Conservation (phyloP, 1,140 invertebrate species). For the Pomacea maculata region DNA sequence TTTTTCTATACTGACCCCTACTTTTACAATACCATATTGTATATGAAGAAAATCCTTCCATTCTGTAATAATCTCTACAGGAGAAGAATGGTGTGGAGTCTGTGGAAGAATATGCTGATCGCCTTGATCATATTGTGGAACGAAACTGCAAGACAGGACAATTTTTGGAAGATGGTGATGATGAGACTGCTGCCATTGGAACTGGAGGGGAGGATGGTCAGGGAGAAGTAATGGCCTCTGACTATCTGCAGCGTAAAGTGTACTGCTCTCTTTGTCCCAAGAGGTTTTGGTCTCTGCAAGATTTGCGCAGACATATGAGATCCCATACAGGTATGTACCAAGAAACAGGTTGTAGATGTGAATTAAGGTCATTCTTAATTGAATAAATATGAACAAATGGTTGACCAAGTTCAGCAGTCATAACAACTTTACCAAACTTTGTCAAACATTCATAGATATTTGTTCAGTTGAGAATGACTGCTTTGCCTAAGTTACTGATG, state of each 20-base stretch:
- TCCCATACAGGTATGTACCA: conserved; percentile 58
- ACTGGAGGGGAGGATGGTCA: conserved; percentile 24
- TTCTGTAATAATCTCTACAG: neutral
- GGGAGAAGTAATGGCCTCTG: conserved; percentile 70
- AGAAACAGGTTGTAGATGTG: neutral
- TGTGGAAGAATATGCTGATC: conserved; percentile 46
- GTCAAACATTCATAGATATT: too few relatives aligned
- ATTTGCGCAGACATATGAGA: conserved; percentile 89
- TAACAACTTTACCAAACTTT: too few relatives aligned
- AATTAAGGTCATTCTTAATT: neutral
- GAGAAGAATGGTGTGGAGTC: conserved; percentile 58
- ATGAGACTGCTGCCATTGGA: conserved; percentile 69
- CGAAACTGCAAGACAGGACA: conserved; percentile 59
- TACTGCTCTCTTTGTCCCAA: conserved; percentile 80
- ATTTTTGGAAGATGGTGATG: conserved; percentile 61
- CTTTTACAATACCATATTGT: too few relatives aligned
- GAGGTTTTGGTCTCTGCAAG: conserved; percentile 92
- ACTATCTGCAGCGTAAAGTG: conserved; percentile 89
- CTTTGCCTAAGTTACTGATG: too few relatives aligned
- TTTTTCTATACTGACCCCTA: too few relatives aligned
- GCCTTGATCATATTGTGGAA: conserved; percentile 57
- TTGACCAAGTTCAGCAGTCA: too few relatives aligned
- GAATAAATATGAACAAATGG: too few relatives aligned
- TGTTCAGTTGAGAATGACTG: too few relatives aligned
- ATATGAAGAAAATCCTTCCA: too few relatives aligned